Evolutionary conservation across 2,888 invertebrate genomes (phyloP), one percentile per base, ranked within the genome.

Genomic region (Prenolepis imparis): DNA sequence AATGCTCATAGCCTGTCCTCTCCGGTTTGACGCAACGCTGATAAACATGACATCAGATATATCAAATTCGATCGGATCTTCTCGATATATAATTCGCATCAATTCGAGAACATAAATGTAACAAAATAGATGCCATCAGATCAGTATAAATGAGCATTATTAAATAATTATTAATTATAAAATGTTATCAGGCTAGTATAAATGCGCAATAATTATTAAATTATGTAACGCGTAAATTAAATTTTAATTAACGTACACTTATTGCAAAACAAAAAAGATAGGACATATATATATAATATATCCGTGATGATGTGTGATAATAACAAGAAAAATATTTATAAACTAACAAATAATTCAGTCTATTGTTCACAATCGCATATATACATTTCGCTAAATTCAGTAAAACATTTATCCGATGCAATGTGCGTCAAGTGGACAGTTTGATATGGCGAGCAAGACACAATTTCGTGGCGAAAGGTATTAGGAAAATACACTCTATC

Each of bases 1-100:
- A 44, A 78, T 67, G 32, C 39, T 48, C 67, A 6, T 32, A 44
- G 39, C n/a, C 48, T n/a, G 28, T 41, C 66, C 66, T 36, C 55
- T 67, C 64, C 39, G 12, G 36, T 52, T 64, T 44, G 39, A 66
- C 39, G 12, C 52, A 36, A 24, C 24, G 28, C 41, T 41, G 28
- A 41, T 77, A 41, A 67, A 67, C 41, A 15, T 28, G 15, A 77
- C 57, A 41, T 67, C 55, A 77, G 52, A 63, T 75, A 66, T 36
- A 18, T 36, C 77, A 55, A 9, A 55, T 4, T 28, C 68, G 32
- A 44, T 59, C 68, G 78, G 68, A 44, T 78, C 55, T 44, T 44
- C 28, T 57, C 55, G 52, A 24, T 48, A 8, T 52, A 64, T 55
- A 64, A 75, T 52, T 52, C 52, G 52, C 52, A 66, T 75, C 36